Conservation (phyloP, 35 echinoderm and acorn worm species). For the Strongylocentrotus purpuratus region DNA sequence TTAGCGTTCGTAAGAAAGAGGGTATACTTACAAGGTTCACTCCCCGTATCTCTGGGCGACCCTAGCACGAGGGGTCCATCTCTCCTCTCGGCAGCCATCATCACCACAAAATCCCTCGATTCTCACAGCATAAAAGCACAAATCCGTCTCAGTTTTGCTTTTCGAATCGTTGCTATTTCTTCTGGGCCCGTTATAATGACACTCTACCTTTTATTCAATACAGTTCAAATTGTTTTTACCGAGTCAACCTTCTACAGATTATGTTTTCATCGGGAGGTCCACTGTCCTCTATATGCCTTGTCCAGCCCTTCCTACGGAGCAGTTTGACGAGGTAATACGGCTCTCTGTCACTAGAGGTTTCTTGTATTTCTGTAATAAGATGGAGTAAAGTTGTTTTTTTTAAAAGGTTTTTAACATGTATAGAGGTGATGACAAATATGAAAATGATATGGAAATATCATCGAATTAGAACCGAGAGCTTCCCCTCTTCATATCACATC, state of each 20-base stretch:
- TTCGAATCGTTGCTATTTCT: not conserved
- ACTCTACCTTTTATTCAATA: not conserved
- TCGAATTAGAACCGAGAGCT: too few relatives aligned
- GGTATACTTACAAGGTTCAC: slow-evolving; percentile 24
- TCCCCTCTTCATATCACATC: too few relatives aligned
- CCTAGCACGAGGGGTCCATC: slow-evolving; percentile 3
- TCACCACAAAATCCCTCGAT: not conserved
- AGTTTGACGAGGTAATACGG: not conserved
- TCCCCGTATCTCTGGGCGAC: slow-evolving; percentile 19
- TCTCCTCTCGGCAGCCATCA: not conserved
- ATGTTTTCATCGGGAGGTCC: not conserved
- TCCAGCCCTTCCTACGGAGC: not conserved
- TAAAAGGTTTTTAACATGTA: too few relatives aligned
- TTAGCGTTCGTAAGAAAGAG: not conserved
- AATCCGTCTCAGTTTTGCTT: not conserved
- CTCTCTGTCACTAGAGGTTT: not conserved
- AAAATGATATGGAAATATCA: too few relatives aligned
- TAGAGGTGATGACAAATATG: too few relatives aligned
- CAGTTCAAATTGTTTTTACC: not conserved
- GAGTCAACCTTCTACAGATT: too few relatives aligned
- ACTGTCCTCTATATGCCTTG: not conserved
- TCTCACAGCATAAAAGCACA: not conserved
- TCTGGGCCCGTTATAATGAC: too few relatives aligned
- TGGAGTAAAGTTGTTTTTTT: too few relatives aligned
- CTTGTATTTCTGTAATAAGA: not conserved